These are phyloP conservation scores for Deladenus siricidicola DNA, from an alignment of 2,888 invertebrate genomes.

Conservation along the genomic window DNA sequence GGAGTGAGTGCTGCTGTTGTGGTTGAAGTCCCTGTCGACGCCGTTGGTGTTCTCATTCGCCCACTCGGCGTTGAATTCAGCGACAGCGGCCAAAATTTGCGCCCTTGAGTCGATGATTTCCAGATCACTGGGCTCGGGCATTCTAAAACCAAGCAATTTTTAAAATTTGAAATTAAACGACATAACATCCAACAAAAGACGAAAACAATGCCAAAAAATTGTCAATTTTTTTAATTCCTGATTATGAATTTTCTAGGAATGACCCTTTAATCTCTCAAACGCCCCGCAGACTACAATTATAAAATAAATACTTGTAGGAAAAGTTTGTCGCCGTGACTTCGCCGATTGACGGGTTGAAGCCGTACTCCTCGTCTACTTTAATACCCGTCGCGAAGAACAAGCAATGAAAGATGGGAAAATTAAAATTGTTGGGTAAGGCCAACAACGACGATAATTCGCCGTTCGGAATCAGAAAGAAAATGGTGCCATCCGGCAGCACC, in stretches of 20 bases:
- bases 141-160: neutral
- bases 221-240: no score
- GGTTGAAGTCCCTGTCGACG: no score
- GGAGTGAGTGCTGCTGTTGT: no score
- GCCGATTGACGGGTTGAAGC: neutral
- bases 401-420: conserved; percentile 10
- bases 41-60: no score
- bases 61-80: neutral
- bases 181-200: no score
- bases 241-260: no score
- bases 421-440: conserved; percentile 2
- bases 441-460: conserved; percentile 15
- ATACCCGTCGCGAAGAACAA: neutral
- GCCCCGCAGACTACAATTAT: no score
- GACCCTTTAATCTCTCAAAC: no score
- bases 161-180: no score
- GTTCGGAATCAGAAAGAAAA: conserved; percentile 17
- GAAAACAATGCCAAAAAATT: no score
- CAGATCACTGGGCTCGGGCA: neutral
- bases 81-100: neutral
- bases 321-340: no score
- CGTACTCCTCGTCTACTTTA: neutral
- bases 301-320: no score
- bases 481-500: neutral
- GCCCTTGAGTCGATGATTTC: neutral